Evolutionary conservation across 2,113 vertebrate species (phyloP).

Genomic region (Marmota flaviventris): DNA sequence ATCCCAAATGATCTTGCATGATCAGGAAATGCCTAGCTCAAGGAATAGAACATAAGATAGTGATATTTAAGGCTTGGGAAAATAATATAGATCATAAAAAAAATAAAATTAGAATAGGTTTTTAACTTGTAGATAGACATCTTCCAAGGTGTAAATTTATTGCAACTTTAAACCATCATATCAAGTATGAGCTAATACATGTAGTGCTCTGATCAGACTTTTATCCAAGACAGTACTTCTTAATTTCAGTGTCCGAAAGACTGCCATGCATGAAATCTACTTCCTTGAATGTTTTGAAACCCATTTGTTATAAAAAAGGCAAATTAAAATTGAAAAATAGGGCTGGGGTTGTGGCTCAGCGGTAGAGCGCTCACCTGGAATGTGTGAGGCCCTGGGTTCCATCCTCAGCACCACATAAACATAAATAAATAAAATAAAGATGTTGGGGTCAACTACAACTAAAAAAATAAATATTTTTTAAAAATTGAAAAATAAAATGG

Average conservation of each 20-base stretch:
- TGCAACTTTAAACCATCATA: background rate
- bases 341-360: no score
- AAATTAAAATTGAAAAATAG: no score
- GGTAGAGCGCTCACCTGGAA: no score
- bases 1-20: background rate
- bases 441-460: no score
- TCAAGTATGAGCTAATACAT: background rate
- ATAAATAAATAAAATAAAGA: no score
- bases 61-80: background rate
- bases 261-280: background rate
- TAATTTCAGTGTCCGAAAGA: conserved; percentile 2
- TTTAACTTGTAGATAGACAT: background rate
- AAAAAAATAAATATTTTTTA: background rate
- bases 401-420: no score
- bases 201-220: background rate
- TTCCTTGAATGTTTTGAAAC: conserved; percentile 8
- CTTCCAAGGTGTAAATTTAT: background rate
- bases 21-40: background rate
- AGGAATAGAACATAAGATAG: background rate
- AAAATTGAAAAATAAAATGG: background rate
- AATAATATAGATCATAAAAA: conserved; percentile 15
- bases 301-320: background rate
- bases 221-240: background rate
- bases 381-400: no score
- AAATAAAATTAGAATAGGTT: background rate